Conservation (phyloP, 2,888 invertebrate genomes). For the Eupithecia tripunctaria region DNA sequence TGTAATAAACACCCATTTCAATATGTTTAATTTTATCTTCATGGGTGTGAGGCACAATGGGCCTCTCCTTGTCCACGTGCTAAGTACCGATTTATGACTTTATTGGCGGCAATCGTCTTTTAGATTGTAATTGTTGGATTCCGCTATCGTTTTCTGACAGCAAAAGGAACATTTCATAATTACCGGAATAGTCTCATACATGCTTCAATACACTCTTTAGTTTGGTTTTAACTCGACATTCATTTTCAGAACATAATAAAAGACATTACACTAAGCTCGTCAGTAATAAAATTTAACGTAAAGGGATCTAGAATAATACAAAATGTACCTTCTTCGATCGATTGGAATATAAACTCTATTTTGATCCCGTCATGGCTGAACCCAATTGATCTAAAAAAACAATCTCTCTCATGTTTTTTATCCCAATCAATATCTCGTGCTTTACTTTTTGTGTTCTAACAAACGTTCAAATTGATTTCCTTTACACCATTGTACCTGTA, state of each 20-base stretch:
- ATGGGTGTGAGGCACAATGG: slow-evolving; percentile 30
- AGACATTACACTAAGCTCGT: neutral
- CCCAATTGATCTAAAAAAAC: slow-evolving; percentile 14
- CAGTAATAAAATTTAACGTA: neutral
- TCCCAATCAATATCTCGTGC: slow-evolving; percentile 35
- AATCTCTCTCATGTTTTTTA: slow-evolving; percentile 15
- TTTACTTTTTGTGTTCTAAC: slow-evolving; percentile 34
- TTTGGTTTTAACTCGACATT: neutral
- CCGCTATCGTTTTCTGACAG: neutral
- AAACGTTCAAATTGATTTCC: slow-evolving; percentile 39
- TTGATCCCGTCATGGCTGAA: neutral
- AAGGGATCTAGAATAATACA: neutral
- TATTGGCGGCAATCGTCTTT: slow-evolving; percentile 9
- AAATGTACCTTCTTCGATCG: neutral
- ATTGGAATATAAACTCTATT: slow-evolving; percentile 1
- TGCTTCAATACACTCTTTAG: neutral
- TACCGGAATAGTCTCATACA: neutral
- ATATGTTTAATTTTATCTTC: slow-evolving; percentile 44
- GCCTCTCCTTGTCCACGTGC: slow-evolving; percentile 12
- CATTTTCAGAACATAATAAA: neutral
- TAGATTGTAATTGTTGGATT: slow-evolving; percentile 2
- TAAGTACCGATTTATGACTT: slow-evolving; percentile 4
- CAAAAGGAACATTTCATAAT: neutral
- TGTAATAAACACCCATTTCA: slow-evolving; percentile 61
- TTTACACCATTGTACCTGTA: slow-evolving; percentile 41